A percentile compares a stretch with the other conserved stretches of the same genome.
phyloP scores from a whole-genome alignment of 2,113 vertebrate genomes.

The Ramphastos sulfuratus region DNA sequence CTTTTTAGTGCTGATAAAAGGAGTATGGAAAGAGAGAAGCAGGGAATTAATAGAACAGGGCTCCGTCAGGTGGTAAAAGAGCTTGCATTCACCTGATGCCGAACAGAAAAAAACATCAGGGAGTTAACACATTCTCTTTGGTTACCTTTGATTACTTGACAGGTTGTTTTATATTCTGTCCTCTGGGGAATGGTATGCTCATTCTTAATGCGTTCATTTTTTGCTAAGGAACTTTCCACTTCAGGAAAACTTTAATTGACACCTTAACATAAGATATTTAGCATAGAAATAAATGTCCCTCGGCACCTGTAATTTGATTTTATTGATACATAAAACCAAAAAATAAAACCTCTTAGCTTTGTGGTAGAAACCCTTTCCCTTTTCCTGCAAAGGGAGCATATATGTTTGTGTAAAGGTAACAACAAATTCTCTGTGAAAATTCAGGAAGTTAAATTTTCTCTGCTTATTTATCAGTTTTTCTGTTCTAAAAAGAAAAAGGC shows the following conservation, averaged over 20 bases:
- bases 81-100: constrained; percentile 44
- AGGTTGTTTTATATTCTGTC: constrained; percentile 53
- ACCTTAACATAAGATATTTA: constrained; percentile 52
- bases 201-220: constrained; percentile 34
- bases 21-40: neutral
- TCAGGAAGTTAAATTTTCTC: neutral
- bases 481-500: neutral
- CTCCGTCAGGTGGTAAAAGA: constrained; percentile 33
- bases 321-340: constrained; percentile 13
- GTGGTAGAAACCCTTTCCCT: neutral
- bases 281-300: constrained; percentile 14
- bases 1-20: constrained; percentile 2
- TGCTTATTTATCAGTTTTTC: neutral
- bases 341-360: constrained; percentile 3
- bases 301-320: constrained; percentile 2
- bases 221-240: constrained; percentile 43
- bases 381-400: neutral
- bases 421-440: neutral
- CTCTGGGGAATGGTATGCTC: constrained; percentile 26
- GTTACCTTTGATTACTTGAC: constrained; percentile 55
- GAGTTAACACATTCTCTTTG: constrained; percentile 59
- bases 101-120: constrained; percentile 44
- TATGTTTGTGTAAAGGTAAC: neutral
- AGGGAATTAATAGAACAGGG: constrained; percentile 31
- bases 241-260: constrained; percentile 60